Base-by-base conservation (phyloP, 2,888 invertebrate species). In the Scaptomyza caliginosa region DNA sequence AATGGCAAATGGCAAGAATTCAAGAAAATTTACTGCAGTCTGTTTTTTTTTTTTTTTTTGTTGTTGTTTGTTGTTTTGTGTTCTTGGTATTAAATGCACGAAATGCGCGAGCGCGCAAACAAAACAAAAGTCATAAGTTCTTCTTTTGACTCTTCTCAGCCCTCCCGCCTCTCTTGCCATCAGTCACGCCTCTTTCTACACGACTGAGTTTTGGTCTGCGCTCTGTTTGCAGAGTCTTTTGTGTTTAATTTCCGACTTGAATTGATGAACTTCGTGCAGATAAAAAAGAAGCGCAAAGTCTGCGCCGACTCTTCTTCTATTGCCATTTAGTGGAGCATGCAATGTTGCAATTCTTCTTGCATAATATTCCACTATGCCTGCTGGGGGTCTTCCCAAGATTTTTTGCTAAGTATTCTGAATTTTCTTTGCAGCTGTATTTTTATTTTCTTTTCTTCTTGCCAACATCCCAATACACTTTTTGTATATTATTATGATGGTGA, bases 201-300 rank as follows among this genome's bases (percentile, higher is more conserved):
- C 86, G 80, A 79, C 80, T 83, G 80, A 65, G 42, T 67, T 70
- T 67, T 40, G 50, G 67, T 56, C 65, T 67, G 55, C 28, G 39
- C 64, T 79, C 62, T 67, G 59, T 55, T 55, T 49, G 39, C 30
- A 13, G 57, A 62, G 76, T 64, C 57, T 57, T 42, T 51, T 55
- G 42, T 57, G 71, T 74, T 86, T 83, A 83, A 83, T 77, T 86
- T 86, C 74, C 84, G 64, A 77, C 84, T 83, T 65, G 84, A 86
- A 81, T 86, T 81, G 86, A 81, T 81, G 81, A 81, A 81, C 86
- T 81, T 86, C 77, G 86, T 79, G 81, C 65, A 86, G 86, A 81
- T 81, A 81, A 78, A 57, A 40, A 38, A 30, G 38, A 54, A 21
- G 30, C 40, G 51, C 63, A 38, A 54, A 49, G 45, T 24, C 52